A percentile compares a stretch with the other conserved stretches of the same genome.
Conservation (phyloP, 2,113 vertebrate species). For the Actenoides lindsayi region DNA sequence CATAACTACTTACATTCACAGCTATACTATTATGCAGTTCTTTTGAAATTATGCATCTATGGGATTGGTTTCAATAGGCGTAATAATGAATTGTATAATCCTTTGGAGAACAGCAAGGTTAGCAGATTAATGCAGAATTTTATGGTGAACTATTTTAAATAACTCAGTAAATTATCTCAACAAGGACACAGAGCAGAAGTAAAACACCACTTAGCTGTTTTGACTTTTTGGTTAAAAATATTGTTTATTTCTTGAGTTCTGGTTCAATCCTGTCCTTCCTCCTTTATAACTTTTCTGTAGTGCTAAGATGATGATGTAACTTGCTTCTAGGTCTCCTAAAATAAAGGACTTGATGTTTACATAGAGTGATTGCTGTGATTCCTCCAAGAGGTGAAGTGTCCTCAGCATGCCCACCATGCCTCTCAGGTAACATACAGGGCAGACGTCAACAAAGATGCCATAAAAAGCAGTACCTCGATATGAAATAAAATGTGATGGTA, state of each 20-base stretch:
- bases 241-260: background rate
- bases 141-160: background rate
- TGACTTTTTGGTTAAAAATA: background rate
- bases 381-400: background rate
- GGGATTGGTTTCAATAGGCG: background rate
- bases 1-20: background rate
- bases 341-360: background rate
- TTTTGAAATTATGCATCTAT: background rate
- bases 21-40: background rate
- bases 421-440: background rate
- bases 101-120: slow-evolving; percentile 17
- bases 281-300: background rate
- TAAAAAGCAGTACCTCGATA: background rate
- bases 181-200: background rate
- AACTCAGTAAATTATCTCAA: background rate
- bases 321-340: background rate
- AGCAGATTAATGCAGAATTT: slow-evolving; percentile 9
- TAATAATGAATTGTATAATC: background rate
- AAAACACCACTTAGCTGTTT: background rate
- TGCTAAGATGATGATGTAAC: background rate
- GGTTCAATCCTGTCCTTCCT: background rate
- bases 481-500: background rate
- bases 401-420: fast-evolving
- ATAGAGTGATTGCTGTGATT: background rate
- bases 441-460: background rate